Base-by-base conservation (phyloP, 2,888 invertebrate species). In the Mythimna albipuncta region DNA sequence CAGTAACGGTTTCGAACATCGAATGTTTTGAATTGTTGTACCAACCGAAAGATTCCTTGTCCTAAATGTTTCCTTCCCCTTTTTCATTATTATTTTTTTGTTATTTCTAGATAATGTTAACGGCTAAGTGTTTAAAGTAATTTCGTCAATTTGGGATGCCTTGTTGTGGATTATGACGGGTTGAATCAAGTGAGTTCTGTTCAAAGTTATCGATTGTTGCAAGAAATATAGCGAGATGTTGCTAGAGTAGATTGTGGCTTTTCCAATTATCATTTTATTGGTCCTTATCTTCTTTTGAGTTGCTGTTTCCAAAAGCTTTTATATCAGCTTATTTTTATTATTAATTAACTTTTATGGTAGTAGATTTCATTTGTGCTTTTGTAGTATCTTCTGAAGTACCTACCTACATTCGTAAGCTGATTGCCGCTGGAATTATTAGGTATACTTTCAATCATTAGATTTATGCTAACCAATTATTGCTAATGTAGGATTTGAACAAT, bases 141-240 rank as follows among this genome's bases (percentile, higher is more conserved):
- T 75, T 59, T 71, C 84, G 87, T 89, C 89, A 87, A 88, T 89
- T 89, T 73, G 82, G 84, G 82, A 91, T 91, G 90, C 89, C 89
- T 89, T 88, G 74, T 80, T 75, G 81, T 83, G 89, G 88, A 90
- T 85, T 82, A 88, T 88, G 88, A 75, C 86, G 62, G 76, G 75
- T 84, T 85, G 64, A 81, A 75, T 26, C 88, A 89, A 88, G 90
- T 90, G 87, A 90, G 90, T 90, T 85, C 64, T 59, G 69, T 71
- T 64, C 55, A 44, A 64, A 66, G 62, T 74, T 87, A 89, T 90
- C 85, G 89, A 90, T 90, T 89, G 86, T 86, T 81, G 81, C 79
- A 75, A 81, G 82, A 68, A 62, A 57, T 81, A 70, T 81, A 75
- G 76, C 59, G 62, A 47, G 73, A 81, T 68, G 72, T 77, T 55